phyloP scores from a whole-genome alignment of 2,888 invertebrate species.

The Rhabditophanes sp. region DNA sequence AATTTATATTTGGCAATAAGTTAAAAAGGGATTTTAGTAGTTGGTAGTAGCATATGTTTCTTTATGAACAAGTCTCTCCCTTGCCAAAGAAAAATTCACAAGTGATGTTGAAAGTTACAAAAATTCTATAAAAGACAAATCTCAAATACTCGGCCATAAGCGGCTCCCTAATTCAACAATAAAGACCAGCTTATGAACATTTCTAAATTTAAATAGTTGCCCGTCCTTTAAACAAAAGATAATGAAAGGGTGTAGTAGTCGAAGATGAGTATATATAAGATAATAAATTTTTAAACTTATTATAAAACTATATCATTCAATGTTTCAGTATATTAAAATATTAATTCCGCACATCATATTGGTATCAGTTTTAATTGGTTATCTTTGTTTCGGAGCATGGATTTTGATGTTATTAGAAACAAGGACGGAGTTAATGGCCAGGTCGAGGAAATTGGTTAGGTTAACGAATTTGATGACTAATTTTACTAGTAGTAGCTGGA shows the following conservation, averaged over 20 bases:
- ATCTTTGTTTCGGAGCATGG: constrained; percentile 41
- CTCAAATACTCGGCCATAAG: too few species aligned
- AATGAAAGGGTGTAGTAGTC: constrained; percentile 2
- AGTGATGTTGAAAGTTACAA: too few species aligned
- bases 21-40: too few species aligned
- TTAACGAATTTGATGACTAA: constrained; percentile 40
- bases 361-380: constrained; percentile 40
- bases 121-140: too few species aligned
- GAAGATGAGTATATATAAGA: neutral
- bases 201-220: too few species aligned
- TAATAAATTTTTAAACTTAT: constrained; percentile 1
- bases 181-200: too few species aligned
- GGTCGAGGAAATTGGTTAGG: constrained; percentile 20
- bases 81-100: too few species aligned
- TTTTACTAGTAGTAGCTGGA: constrained; percentile 37
- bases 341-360: constrained; percentile 42
- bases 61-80: too few species aligned
- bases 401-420: constrained; percentile 42
- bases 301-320: neutral
- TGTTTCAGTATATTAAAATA: constrained; percentile 42
- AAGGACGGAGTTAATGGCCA: constrained; percentile 27
- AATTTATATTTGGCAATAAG: too few species aligned
- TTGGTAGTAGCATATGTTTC: too few species aligned
- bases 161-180: too few species aligned
- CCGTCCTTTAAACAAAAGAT: too few species aligned